phyloP scores from a whole-genome alignment of 2,113 vertebrate genomes.

The Tricholaema leucomelas region DNA sequence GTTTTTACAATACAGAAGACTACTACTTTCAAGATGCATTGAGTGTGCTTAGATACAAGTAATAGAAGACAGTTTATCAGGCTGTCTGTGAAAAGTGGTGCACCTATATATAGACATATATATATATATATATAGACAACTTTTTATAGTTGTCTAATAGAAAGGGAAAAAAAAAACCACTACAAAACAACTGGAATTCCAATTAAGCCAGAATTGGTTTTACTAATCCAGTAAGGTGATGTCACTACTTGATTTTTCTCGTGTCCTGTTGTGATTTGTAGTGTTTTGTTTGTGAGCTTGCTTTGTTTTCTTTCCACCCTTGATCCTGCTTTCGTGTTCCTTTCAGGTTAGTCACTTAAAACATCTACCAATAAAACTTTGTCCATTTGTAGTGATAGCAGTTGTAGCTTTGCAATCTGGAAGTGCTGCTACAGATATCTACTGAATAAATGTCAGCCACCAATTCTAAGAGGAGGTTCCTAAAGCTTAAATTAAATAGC shows the following conservation, averaged over 20 bases:
- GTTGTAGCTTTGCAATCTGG: not conserved
- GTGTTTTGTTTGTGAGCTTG: slow-evolving; percentile 23
- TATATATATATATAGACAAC: no score
- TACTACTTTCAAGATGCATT: not conserved
- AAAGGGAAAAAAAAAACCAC: not conserved
- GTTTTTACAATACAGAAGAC: not conserved
- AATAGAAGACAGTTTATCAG: not conserved
- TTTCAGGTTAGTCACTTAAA: not conserved
- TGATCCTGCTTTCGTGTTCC: not conserved
- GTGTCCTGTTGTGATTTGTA: slow-evolving; percentile 46
- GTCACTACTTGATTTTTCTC: not conserved
- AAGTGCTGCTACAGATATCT: not conserved
- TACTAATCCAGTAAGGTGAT: not conserved
- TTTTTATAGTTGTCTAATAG: not conserved
- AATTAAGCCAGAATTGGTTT: slow-evolving; percentile 16
- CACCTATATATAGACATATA: not conserved
- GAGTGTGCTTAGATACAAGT: not conserved
- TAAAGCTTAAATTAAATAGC: not conserved
- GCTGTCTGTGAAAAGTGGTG: not conserved
- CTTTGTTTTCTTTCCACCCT: not conserved
- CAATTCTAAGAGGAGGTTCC: not conserved
- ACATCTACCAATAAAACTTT: not conserved
- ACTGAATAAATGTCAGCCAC: not conserved
- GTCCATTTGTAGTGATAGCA: not conserved
- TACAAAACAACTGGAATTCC: not conserved